phyloP scores from a whole-genome alignment of 2,888 invertebrate species.

The Fragum fragum region DNA sequence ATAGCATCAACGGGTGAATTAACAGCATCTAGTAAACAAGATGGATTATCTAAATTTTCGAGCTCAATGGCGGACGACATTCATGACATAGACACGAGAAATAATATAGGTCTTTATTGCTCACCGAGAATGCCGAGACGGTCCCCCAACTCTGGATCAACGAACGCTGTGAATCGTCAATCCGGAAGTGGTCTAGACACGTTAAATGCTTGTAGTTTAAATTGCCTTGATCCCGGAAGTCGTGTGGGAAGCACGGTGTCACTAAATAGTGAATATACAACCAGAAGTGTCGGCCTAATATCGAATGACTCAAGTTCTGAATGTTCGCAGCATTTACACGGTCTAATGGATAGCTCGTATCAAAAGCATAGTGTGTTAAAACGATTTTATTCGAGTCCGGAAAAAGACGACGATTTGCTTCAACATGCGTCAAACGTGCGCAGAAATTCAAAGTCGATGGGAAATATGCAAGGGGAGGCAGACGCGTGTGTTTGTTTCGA shows the following conservation, averaged over 20 bases:
- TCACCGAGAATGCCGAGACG: constrained; percentile 79
- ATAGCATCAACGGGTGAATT: constrained; percentile 32
- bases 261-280: constrained; percentile 80
- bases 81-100: constrained; percentile 54
- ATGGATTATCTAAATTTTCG: constrained; percentile 46
- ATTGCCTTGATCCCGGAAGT: constrained; percentile 72
- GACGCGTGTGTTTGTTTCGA: constrained; percentile 59
- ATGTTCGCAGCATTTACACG: constrained; percentile 61
- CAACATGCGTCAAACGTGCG: constrained; percentile 53
- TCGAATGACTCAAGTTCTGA: constrained; percentile 80
- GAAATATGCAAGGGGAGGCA: constrained; percentile 69
- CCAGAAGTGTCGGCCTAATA: constrained; percentile 80
- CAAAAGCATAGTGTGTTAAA: constrained; percentile 72
- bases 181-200: constrained; percentile 46
- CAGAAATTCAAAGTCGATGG: constrained; percentile 69
- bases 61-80: constrained; percentile 55
- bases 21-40: constrained; percentile 40
- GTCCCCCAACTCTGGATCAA: constrained; percentile 59
- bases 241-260: constrained; percentile 78
- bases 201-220: constrained; percentile 54
- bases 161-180: constrained; percentile 32
- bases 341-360: constrained; percentile 62
- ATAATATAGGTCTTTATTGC: constrained; percentile 78
- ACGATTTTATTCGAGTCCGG: constrained; percentile 71
- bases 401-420: constrained; percentile 63